phyloP scores from a whole-genome alignment of 2,888 invertebrate genomes.

The Dexiosoma caninum region DNA sequence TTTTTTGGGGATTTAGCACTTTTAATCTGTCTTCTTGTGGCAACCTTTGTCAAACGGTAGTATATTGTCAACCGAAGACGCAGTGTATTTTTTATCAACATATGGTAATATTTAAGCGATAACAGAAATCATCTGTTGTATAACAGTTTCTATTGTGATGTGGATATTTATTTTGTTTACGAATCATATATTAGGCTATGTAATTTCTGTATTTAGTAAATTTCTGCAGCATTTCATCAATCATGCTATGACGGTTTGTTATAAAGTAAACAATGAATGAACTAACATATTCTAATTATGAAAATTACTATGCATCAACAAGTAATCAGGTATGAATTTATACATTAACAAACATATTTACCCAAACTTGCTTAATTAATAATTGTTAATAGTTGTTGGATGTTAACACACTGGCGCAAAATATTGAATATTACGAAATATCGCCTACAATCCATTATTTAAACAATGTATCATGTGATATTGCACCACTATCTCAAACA shows the following conservation, averaged over 20 bases:
- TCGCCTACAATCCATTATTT: constrained; percentile 27
- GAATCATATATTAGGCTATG: not conserved
- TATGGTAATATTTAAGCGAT: constrained; percentile 22
- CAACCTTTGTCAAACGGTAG: not conserved
- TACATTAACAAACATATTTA: not conserved
- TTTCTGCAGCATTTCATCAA: not conserved
- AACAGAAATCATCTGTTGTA: constrained; percentile 42
- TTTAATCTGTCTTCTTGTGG: too few relatives aligned
- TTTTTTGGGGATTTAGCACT: too few relatives aligned
- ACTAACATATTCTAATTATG: constrained; percentile 68
- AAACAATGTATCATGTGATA: constrained; percentile 41
- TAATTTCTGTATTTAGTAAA: not conserved
- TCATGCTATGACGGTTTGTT: not conserved
- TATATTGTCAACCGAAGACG: not conserved
- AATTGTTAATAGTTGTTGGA: constrained; percentile 17
- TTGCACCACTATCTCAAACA: constrained; percentile 24
- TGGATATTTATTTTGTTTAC: constrained; percentile 33
- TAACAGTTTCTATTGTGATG: not conserved
- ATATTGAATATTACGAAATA: constrained; percentile 45
- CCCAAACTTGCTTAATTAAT: not conserved
- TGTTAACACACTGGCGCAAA: constrained; percentile 20
- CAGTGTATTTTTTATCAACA: not conserved
- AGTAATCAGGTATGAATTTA: constrained; percentile 67
- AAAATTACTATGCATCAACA: constrained; percentile 69
- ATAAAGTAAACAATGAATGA: constrained; percentile 70